phyloP scores from a whole-genome alignment of 2,888 invertebrate genomes.

The Drosophila melanosoma region DNA sequence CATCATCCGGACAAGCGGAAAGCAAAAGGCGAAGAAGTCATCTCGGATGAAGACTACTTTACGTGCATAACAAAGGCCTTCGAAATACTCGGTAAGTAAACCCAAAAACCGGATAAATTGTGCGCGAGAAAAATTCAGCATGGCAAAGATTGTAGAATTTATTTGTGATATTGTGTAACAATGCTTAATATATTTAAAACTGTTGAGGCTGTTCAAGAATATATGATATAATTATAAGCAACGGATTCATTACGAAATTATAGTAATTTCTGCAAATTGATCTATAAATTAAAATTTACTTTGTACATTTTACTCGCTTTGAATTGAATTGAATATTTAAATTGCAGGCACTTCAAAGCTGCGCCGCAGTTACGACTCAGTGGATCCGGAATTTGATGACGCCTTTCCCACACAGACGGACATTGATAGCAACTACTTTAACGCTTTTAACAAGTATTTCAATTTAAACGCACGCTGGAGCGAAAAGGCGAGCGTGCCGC shows the following conservation, averaged over 20 bases:
- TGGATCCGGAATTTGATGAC: slow-evolving; percentile 98
- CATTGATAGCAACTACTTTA: slow-evolving; percentile 92
- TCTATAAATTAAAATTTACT: neutral
- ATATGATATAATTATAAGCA: neutral
- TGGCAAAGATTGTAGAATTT: neutral
- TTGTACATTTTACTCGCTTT: neutral
- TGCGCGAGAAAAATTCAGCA: neutral
- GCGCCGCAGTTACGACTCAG: slow-evolving; percentile 97
- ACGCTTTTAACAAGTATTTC: slow-evolving; percentile 89
- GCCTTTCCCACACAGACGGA: slow-evolving; percentile 91
- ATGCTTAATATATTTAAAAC: neutral
- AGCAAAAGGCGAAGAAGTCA: slow-evolving; percentile 94
- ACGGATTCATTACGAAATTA: neutral
- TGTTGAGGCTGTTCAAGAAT: neutral
- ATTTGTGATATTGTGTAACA: neutral
- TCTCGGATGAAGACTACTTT: slow-evolving; percentile 97
- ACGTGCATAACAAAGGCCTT: slow-evolving; percentile 99
- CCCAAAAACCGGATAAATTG: neutral
- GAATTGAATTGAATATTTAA: neutral
- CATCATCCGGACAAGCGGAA: slow-evolving; percentile 99
- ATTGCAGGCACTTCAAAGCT: slow-evolving; percentile 89
- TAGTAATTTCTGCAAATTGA: neutral
- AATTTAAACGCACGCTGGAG: slow-evolving; percentile 96
- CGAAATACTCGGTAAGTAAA: slow-evolving; percentile 90
- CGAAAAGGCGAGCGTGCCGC: slow-evolving; percentile 93